Evolutionary conservation across 1,140 invertebrate species (phyloP).

Genomic region (Sinella curviseta): DNA sequence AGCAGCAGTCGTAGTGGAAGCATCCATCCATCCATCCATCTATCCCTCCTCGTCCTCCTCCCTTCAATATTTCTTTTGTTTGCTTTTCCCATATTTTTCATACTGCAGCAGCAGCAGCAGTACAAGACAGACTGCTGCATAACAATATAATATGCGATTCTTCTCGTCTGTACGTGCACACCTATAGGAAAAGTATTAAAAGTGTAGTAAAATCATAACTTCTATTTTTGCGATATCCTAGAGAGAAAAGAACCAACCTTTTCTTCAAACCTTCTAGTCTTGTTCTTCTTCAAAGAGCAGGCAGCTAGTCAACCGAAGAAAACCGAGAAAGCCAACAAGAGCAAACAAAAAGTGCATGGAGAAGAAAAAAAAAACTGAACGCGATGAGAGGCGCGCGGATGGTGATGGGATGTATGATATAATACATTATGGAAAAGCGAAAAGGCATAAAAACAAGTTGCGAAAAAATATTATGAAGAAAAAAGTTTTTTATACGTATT

Average conservation of each 20-base stretch:
- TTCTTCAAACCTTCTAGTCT: too few relatives aligned
- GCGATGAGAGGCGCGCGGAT: too few relatives aligned
- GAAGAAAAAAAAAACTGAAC: background rate
- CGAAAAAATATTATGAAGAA: background rate
- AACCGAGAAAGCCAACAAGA: background rate
- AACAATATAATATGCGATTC: background rate
- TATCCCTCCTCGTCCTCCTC: background rate
- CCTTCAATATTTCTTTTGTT: background rate
- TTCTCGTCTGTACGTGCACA: background rate
- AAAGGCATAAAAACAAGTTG: conserved; percentile 17
- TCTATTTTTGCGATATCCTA: background rate
- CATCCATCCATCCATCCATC: too few relatives aligned
- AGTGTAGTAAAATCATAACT: conserved; percentile 18
- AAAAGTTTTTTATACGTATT: background rate
- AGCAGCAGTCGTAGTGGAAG: too few relatives aligned
- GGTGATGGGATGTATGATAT: too few relatives aligned
- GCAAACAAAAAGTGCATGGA: background rate
- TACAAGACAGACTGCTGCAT: background rate
- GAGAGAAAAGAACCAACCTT: too few relatives aligned
- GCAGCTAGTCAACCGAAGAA: background rate
- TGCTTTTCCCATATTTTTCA: background rate
- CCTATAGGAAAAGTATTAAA: conserved; percentile 8
- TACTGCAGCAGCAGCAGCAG: background rate
- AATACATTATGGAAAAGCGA: background rate
- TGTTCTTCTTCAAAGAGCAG: too few relatives aligned